Base-by-base conservation (phyloP, 2,113 vertebrate species). In the Pachycephala philippinensis region DNA sequence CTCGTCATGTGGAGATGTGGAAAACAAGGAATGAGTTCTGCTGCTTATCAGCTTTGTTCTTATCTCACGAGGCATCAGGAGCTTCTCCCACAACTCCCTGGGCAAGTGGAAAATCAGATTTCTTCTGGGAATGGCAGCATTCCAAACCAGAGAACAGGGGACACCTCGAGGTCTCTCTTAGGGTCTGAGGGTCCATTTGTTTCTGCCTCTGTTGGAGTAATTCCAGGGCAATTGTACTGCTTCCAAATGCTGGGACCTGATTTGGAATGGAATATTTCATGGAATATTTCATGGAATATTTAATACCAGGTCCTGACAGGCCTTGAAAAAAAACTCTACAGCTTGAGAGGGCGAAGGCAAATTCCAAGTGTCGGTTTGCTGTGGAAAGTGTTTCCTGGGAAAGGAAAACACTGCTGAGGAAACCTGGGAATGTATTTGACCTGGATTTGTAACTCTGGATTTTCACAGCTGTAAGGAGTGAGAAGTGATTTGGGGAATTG, bases 61-160 rank as follows among this genome's bases (percentile, higher is more conserved):
- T 13, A 31, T 1, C 56, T 19, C 5, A 1, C 9, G 49, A 19
- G 42, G n/a, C 33, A 9, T 2, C 4, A 2, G 47, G 49, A 77
- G 40, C 85, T 77, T 33, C 81, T 87, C 57, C 72, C 26, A 3
- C 22, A 7, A 1, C 1, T 35, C 22, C 44, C 35, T 26, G 81
- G 44, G 31, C 22, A 37, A 15, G 60, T 7, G 63, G 68, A 30
- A 85, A 66, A 70, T 40, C 28, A 1, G 28, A 15, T 65, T 87
- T 89, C 13, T 30, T 2, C 5, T 10, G 75, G 53, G 70, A 83
- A 31, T 59, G 45, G 15, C n/a, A 20, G 0, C 17, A 15, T 65
- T n/a, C 40, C 79, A 11, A 8, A 33, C 4, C 52, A 17, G 85
- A 10, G 2, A 61, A 12, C 1, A 1, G 1, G 3, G 68, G 66